Evolutionary conservation across 2,113 vertebrate species (phyloP).

Genomic region (Oenanthe melanoleuca): DNA sequence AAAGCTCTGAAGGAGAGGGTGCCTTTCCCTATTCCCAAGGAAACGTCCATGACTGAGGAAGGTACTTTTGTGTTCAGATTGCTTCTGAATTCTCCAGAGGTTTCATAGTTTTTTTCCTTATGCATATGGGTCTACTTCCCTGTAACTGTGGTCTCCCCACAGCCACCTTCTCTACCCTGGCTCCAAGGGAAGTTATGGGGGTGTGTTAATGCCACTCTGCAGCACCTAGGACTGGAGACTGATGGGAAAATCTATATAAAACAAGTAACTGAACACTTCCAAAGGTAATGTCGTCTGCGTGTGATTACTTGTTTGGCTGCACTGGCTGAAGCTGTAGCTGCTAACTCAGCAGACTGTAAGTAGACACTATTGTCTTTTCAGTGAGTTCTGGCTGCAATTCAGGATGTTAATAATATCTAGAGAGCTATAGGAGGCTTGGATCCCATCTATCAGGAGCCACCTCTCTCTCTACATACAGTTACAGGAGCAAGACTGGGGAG

Average conservation of each 20-base stretch:
- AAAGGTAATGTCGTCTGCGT: not conserved
- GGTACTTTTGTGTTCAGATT: not conserved
- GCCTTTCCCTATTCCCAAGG: not conserved
- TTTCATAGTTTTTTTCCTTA: not conserved
- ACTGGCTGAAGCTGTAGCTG: conserved; percentile 26
- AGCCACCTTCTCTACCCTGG: not conserved
- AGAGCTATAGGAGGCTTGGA: not conserved
- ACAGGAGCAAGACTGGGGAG: not conserved
- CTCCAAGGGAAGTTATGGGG: accelerated
- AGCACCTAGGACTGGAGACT: not conserved
- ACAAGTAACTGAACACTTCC: not conserved
- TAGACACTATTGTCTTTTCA: conserved; percentile 38
- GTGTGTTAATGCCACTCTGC: not conserved
- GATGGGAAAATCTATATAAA: conserved; percentile 15
- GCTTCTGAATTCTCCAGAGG: not conserved
- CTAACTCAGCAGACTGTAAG: conserved; percentile 55
- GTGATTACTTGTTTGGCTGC: conserved; percentile 33
- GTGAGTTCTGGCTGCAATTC: conserved; percentile 24
- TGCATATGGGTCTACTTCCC: not conserved
- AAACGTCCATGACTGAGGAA: not conserved
- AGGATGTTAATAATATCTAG: conserved; percentile 44
- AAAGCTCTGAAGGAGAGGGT: not conserved
- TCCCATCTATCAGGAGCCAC: not conserved
- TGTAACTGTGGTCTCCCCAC: not conserved
- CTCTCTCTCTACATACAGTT: not conserved